Conservation (phyloP, 2,797 vertebrate genomes). For the Vipera ursinii region DNA sequence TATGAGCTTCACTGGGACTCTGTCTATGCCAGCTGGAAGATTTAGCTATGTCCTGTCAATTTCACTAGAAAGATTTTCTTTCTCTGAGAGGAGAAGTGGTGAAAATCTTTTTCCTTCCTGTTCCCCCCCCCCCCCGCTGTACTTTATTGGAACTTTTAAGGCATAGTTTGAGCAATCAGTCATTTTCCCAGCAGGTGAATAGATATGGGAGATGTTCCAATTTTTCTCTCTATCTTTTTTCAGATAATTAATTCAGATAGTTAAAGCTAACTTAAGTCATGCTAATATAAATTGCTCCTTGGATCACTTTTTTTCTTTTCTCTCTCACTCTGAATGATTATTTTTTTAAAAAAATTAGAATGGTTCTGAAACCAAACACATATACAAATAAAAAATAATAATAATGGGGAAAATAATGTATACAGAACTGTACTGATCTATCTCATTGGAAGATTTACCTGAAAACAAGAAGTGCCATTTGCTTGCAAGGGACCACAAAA, state of each 20-base stretch:
- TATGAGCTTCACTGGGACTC: neutral
- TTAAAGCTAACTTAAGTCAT: conserved; percentile 20
- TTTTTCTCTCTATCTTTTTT: conserved; percentile 21
- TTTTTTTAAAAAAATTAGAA: conserved; percentile 16
- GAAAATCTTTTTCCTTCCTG: neutral
- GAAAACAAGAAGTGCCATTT: neutral
- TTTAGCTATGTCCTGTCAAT: conserved; percentile 33
- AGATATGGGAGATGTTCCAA: neutral
- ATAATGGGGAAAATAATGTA: neutral
- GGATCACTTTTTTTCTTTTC: conserved; percentile 26
- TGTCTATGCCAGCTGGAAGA: conserved; percentile 23
- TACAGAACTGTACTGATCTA: neutral
- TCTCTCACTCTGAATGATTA: neutral
- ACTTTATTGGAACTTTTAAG: conserved; percentile 2
- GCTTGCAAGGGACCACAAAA: neutral
- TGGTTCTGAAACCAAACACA: conserved; percentile 12
- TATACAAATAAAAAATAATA: neutral
- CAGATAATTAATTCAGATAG: conserved; percentile 34
- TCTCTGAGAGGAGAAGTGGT: neutral
- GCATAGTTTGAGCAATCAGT: conserved; percentile 16
- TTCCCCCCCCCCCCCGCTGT: neutral
- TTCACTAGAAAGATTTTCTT: conserved; percentile 9
- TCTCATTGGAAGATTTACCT: neutral
- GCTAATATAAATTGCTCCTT: neutral
- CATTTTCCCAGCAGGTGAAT: conserved; percentile 13